These are phyloP conservation scores for Setophaga coronata DNA, from an alignment of 2,113 vertebrate genomes.

Conservation along the genomic window DNA sequence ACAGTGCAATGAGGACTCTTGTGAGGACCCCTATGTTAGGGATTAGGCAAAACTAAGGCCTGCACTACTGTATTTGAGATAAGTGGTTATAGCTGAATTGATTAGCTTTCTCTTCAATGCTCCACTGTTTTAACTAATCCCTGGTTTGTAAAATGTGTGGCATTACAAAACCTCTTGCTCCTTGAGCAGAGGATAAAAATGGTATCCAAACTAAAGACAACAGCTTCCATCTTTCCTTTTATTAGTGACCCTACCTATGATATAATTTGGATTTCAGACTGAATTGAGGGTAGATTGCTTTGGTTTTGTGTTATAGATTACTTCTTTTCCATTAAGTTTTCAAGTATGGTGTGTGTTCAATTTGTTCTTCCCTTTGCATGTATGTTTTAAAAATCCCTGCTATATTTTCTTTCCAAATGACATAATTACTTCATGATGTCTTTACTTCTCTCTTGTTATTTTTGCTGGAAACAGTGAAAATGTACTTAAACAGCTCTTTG, in stretches of 20 bases:
- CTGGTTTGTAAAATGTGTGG: background rate
- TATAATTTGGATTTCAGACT: background rate
- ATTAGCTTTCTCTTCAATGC: background rate
- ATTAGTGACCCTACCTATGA: background rate
- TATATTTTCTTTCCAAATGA: conserved; percentile 35
- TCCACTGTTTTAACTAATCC: background rate
- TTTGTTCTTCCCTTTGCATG: conserved; percentile 24
- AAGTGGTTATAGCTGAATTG: background rate
- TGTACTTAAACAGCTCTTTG: conserved; percentile 30
- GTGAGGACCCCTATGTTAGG: background rate
- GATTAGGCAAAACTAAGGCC: background rate
- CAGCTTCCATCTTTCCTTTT: background rate
- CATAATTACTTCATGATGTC: conserved; percentile 60
- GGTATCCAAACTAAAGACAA: background rate
- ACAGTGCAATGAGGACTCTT: background rate
- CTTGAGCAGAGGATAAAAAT: background rate
- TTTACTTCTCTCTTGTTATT: conserved; percentile 28
- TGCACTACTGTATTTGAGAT: background rate
- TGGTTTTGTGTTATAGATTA: background rate
- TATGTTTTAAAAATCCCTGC: conserved; percentile 7
- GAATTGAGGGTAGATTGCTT: background rate
- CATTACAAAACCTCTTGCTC: background rate
- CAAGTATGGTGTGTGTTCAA: background rate
- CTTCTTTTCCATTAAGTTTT: background rate
- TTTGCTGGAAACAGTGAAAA: conserved; percentile 46